Evolutionary conservation across 2,113 vertebrate genomes (phyloP), one percentile per base, ranked within the genome.

Genomic region (Nesogale talazaci): DNA sequence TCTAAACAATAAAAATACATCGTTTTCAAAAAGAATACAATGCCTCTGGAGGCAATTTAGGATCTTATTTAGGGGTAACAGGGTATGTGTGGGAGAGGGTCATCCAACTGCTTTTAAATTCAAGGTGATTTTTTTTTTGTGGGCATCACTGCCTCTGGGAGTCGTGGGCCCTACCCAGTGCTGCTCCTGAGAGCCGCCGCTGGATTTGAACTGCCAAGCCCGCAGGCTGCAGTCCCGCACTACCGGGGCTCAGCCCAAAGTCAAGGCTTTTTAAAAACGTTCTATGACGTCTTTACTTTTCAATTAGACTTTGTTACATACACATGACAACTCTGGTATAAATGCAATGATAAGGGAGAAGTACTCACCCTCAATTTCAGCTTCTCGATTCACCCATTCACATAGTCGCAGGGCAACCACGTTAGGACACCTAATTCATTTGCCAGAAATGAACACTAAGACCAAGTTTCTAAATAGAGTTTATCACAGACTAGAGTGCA

Each of bases 11-110:
- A n/a, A n/a, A n/a, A n/a, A n/a, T n/a, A n/a, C n/a, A n/a, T n/a
- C n/a, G n/a, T n/a, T n/a, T n/a, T n/a, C n/a, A n/a, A n/a, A n/a
- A 74, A 46, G 69, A 93, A 42, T 81, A 75, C 65, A 42, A 75
- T 63, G 27, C 17, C 61, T 82, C 63, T 31, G 29, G 17, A 86
- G 22, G 17, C 38, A 74, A 76, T n/a, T 56, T 38, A 77, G 46
- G 8, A 65, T 61, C 34, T 42, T 65, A 36, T 38, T 82, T 89
- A 79, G 34, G n/a, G 29, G 29, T 67, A 67, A 29, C 4, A 19
- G 27, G 65, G 20, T 67, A 31, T 67, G 29, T 67, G 16, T 15
- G 65, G 29, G 65, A 12, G 12, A 31, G 31, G 23, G 20, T 56
- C 25, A 31, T 75, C 15, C 1, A 38, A 79, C 40, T 31, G 40